These are phyloP conservation scores for Acanthisitta chloris DNA, from an alignment of 2,113 vertebrate species.

Conservation along the genomic window DNA sequence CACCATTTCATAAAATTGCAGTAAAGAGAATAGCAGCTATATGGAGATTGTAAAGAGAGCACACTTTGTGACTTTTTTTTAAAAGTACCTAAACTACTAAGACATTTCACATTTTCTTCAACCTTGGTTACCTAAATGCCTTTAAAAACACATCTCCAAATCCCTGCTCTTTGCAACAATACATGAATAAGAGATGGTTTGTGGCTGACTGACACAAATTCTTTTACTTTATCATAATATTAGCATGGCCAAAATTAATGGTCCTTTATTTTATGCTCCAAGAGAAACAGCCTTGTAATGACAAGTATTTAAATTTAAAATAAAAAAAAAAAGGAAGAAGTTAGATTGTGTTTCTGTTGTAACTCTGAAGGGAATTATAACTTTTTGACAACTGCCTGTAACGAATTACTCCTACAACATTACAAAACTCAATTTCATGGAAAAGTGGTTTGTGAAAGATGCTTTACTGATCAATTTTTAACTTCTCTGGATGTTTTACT, in stretches of 20 bases:
- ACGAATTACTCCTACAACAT: not conserved
- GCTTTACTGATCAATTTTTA: not conserved
- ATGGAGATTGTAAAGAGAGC: not conserved
- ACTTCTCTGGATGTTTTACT: not conserved
- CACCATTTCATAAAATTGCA: not conserved
- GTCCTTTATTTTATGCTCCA: conserved; percentile 22
- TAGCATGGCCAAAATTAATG: not conserved
- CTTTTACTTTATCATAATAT: conserved; percentile 14
- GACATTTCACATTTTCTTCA: not conserved
- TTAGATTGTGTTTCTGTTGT: not conserved
- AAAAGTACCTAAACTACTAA: not conserved
- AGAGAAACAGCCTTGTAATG: not conserved
- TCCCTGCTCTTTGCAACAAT: not conserved
- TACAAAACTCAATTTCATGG: not conserved
- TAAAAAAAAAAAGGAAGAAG: not conserved
- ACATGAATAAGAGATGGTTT: not conserved
- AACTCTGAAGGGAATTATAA: not conserved
- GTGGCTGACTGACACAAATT: conserved; percentile 17
- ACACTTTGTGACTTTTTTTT: not conserved
- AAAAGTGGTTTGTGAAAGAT: not conserved
- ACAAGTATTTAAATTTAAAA: not conserved
- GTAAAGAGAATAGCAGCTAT: not conserved
- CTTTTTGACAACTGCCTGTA: not conserved
- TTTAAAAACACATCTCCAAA: not conserved
- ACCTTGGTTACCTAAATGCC: not conserved